Percentiles rank a stretch among this genome's conserved stretches.
phyloP scores from a whole-genome alignment of 2,888 invertebrate species.

The Metacarcinus magister region DNA sequence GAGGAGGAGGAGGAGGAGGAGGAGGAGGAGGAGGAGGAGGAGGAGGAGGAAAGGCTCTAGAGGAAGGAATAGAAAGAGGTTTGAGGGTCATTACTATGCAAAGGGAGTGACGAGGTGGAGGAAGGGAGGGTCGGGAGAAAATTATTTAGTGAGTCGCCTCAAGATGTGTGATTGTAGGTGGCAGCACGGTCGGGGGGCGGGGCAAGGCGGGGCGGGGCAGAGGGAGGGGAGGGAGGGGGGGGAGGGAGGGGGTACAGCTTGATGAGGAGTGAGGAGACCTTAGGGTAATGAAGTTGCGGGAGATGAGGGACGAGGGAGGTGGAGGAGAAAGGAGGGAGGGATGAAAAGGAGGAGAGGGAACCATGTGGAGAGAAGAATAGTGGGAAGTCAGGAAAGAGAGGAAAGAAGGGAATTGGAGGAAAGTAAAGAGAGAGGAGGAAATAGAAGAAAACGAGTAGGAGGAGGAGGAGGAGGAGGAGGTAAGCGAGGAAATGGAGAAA shows the following conservation, averaged over 20 bases:
- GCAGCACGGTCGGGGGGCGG: neutral
- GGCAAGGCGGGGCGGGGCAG: neutral
- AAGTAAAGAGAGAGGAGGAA: slow-evolving; percentile 8
- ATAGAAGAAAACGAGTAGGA: neutral
- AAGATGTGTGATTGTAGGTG: slow-evolving; percentile 16
- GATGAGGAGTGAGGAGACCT: neutral
- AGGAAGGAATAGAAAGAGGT: neutral
- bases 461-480: neutral
- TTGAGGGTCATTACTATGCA: neutral
- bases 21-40: neutral
- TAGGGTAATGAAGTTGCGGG: neutral
- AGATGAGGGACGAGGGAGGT: neutral
- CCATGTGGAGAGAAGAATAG: neutral
- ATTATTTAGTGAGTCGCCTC: slow-evolving; percentile 11
- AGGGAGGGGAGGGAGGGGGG: neutral
- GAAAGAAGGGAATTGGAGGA: neutral
- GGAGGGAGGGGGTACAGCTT: neutral
- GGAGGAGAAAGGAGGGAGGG: neutral
- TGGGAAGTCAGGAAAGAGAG: neutral
- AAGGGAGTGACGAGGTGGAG: neutral
- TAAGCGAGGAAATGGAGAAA: neutral
- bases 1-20: neutral
- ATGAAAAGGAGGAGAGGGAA: neutral
- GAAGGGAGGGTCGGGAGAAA: neutral
- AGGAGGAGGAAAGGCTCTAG: neutral